Percentiles rank a stretch among this genome's conserved stretches.
These are phyloP conservation scores for Eustalomyia histrio DNA, from an alignment of 2,888 invertebrate species.

Conservation along the genomic window DNA sequence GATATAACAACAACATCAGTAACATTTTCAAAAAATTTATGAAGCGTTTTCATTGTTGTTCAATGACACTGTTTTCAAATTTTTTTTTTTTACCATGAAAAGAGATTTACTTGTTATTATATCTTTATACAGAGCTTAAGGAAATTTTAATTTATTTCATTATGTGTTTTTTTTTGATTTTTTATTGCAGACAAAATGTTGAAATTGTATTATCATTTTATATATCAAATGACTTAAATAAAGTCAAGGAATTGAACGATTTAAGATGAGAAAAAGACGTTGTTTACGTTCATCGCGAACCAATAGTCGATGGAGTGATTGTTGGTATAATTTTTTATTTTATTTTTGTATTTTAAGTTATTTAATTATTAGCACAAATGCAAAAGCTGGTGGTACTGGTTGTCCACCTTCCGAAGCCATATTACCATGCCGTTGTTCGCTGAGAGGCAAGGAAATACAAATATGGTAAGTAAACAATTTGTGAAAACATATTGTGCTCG, in stretches of 20 bases:
- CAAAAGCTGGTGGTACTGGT: constrained; percentile 68
- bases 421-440: constrained; percentile 89
- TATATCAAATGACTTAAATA: constrained; percentile 39
- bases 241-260: constrained; percentile 7
- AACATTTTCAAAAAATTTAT: constrained; percentile 26
- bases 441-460: constrained; percentile 88
- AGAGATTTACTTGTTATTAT: constrained; percentile 24
- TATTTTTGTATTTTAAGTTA: constrained; percentile 59
- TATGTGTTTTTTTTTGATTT: constrained; percentile 24
- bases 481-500: too few species aligned
- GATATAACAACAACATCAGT: constrained; percentile 34
- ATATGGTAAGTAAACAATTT: constrained; percentile 84
- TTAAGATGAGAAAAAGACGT: constrained; percentile 48
- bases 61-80: constrained; percentile 58
- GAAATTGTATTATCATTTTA: neutral
- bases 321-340: constrained; percentile 49
- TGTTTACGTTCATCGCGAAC: constrained; percentile 46
- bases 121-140: constrained; percentile 2
- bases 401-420: constrained; percentile 90
- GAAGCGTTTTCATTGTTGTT: constrained; percentile 53
- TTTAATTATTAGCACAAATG: constrained; percentile 40
- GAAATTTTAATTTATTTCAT: constrained; percentile 13
- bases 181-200: constrained; percentile 54
- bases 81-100: constrained; percentile 55
- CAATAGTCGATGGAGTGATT: constrained; percentile 53